phyloP scores from a whole-genome alignment of 2,797 vertebrate genomes.

The Neosalanx taihuensis region DNA sequence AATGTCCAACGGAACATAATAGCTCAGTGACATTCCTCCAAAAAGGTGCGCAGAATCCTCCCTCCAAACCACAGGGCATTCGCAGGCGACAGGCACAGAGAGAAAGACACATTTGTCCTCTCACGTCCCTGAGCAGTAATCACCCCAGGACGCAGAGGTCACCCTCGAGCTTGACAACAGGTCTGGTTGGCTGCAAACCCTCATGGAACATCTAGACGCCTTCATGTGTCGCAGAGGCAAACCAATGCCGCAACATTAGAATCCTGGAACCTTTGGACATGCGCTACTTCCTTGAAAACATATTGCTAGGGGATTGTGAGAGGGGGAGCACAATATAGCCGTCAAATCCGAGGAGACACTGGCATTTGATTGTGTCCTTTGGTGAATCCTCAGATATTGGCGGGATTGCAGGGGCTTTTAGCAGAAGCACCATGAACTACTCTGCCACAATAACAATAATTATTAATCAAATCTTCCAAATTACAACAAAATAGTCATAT shows the following conservation, averaged over 20 bases:
- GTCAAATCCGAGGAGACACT: conserved; percentile 57
- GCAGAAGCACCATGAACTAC: conserved; percentile 29
- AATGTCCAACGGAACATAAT: conserved; percentile 5
- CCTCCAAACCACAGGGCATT: conserved; percentile 9
- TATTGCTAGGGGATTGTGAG: conserved; percentile 50
- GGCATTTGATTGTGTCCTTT: conserved; percentile 66
- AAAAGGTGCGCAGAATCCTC: not conserved
- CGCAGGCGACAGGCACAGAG: not conserved
- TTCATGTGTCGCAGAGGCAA: conserved; percentile 13
- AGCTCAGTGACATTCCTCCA: not conserved
- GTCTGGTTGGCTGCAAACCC: not conserved
- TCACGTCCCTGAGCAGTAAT: conserved; percentile 4
- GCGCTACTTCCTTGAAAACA: conserved; percentile 49
- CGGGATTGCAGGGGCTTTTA: conserved; percentile 44
- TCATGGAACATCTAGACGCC: not conserved
- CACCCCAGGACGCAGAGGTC: conserved; percentile 1
- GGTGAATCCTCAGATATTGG: conserved; percentile 56
- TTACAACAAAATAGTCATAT: too few relatives aligned
- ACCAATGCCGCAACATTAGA: conserved; percentile 24
- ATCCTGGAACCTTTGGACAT: conserved; percentile 40
- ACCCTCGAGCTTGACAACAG: not conserved
- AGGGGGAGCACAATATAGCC: conserved; percentile 48
- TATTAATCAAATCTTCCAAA: not conserved
- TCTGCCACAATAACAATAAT: conserved; percentile 10
- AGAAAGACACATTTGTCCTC: conserved; percentile 9